phyloP scores from a whole-genome alignment of 2,113 vertebrate species.

The Cichladusa arquata region DNA sequence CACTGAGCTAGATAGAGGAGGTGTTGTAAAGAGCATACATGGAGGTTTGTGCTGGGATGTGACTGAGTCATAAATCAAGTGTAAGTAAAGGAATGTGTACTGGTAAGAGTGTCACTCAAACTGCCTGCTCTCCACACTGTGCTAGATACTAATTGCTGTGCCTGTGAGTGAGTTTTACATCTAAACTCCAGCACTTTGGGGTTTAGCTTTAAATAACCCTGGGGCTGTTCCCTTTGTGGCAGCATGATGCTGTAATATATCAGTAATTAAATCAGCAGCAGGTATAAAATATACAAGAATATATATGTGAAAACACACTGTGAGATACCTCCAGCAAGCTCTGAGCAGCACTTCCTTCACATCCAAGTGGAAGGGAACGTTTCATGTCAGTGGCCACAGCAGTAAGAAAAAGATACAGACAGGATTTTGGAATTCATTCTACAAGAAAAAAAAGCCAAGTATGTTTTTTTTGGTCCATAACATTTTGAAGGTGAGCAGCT shows the following conservation, averaged over 20 bases:
- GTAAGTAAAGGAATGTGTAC: neutral
- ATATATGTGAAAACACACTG: neutral
- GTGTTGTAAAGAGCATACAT: neutral
- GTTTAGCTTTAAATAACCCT: neutral
- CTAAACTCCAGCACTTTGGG: neutral
- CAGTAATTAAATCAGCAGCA: neutral
- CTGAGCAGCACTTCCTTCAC: neutral
- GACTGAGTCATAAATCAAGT: neutral
- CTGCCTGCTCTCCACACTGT: neutral
- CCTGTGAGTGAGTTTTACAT: neutral
- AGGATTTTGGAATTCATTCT: neutral
- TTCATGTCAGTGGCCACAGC: neutral
- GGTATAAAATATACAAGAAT: neutral
- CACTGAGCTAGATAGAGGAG: neutral
- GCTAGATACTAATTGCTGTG: neutral
- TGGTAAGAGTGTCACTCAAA: neutral
- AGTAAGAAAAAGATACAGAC: neutral
- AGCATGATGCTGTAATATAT: neutral
- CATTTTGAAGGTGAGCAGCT: neutral
- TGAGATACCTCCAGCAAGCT: neutral
- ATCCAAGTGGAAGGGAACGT: accelerated
- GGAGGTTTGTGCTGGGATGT: neutral
- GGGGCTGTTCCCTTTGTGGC: neutral
- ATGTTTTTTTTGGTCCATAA: neutral
- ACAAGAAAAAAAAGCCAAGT: neutral